Evolutionary conservation across 2,113 vertebrate species (phyloP), one percentile per base, ranked within the genome.

Genomic region (Dunckerocampus dactyliophorus): DNA sequence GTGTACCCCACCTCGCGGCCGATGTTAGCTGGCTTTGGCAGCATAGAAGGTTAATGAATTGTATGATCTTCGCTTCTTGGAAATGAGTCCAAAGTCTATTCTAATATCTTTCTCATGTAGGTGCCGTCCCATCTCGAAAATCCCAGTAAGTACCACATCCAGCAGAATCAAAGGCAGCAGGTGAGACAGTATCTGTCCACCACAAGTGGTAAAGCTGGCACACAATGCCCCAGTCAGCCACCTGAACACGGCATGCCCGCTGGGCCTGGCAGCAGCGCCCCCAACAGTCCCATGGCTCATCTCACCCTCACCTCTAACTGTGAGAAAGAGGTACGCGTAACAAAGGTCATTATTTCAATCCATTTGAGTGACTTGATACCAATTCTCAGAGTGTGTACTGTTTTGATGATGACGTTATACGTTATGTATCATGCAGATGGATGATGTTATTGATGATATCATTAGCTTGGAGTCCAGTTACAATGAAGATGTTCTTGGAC

Each of bases 141-240:
- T 79, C 94, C 95, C 58, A 93, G 90, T 71, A 98, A 98, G 88
- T 98, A 95, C 83, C 96, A 98, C 88, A 93, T 99, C 62, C 95
- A 96, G 86, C 96, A 97, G 90, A 91, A 93, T 62, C 96, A 97
- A 84, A 86, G 94, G 88, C 95, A 98, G 87, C 97, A 98, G 91
- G 95, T 99, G 71, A 95, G 96, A 89, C 96, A 97, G 86, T 99
- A 97, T 88, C 92, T 99, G 81, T 94, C 95, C 74, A 94, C 93
- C 82, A 95, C 92, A 2, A 28, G 24, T n/a, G 93, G 92, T 69
- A 99, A 99, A 89, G 90, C 93, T 60, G 88, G 92, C 87, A 92
- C 88, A 88, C 95, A 94, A 65, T 95, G 94, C 76, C 90, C 93
- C 76, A 93, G 91, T 87, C 97, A 98, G 88, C 90, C 93, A 12